These are phyloP conservation scores for Drosophila cardini DNA, from an alignment of 1,140 invertebrate genomes.

Conservation along the genomic window DNA sequence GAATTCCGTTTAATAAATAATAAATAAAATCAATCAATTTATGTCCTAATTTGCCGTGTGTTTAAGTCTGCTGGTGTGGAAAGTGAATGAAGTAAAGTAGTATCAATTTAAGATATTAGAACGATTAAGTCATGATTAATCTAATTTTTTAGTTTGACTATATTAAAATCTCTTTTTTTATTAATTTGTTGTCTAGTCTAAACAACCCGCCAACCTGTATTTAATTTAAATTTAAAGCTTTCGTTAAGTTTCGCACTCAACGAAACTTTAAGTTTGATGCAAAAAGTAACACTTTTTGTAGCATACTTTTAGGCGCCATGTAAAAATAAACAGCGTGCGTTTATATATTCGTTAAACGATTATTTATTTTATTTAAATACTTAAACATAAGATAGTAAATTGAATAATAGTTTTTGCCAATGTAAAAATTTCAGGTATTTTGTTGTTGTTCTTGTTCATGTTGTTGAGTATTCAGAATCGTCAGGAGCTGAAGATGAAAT, in stretches of 20 bases:
- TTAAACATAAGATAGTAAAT: conserved; percentile 62
- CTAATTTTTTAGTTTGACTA: neutral
- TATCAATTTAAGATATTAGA: no score
- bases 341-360: conserved; percentile 56
- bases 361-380: conserved; percentile 80
- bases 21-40: conserved; percentile 34
- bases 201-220: neutral
- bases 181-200: no score
- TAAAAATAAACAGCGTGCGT: neutral
- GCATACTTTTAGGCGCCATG: conserved; percentile 45
- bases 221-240: neutral
- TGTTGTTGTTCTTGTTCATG: conserved; percentile 6
- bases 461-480: conserved; percentile 17
- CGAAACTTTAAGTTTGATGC: neutral
- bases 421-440: conserved; percentile 12
- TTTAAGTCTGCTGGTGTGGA: neutral
- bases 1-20: conserved; percentile 39
- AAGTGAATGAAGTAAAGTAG: no score
- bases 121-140: no score
- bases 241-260: neutral
- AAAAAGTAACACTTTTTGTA: neutral
- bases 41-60: neutral
- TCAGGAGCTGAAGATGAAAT: conserved; percentile 40
- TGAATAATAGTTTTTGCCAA: conserved; percentile 46
- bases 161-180: neutral